A percentile compares a stretch with the other conserved stretches of the same genome.
Evolutionary conservation across 2,797 vertebrate species (phyloP).

Genomic region (Cuculus canorus): DNA sequence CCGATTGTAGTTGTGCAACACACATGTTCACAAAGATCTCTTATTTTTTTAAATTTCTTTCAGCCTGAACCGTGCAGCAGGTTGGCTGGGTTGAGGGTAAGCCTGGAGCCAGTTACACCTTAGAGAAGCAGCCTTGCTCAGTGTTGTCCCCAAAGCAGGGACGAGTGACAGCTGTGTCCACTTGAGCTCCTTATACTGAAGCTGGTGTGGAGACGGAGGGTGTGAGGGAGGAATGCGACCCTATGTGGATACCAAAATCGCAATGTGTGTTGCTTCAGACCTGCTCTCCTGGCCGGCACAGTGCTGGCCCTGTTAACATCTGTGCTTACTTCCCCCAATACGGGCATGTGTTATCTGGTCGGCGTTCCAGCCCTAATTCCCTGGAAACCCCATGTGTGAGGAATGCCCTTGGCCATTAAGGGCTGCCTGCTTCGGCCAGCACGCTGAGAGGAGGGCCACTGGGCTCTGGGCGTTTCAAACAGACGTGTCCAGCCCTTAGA

Average conservation of each 20-base stretch:
- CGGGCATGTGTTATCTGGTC: neutral
- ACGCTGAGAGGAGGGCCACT: neutral
- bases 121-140: neutral
- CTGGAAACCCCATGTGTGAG: neutral
- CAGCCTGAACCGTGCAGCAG: neutral
- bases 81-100: neutral
- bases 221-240: neutral
- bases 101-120: neutral
- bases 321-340: fast-evolving
- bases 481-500: neutral
- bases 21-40: neutral
- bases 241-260: neutral
- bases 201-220: fast-evolving
- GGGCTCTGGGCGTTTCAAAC: neutral
- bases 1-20: fast-evolving
- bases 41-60: neutral
- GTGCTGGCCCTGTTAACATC: neutral
- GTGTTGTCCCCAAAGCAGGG: neutral
- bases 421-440: neutral
- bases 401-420: neutral
- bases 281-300: fast-evolving
- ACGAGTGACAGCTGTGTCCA: neutral
- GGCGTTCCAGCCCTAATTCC: neutral
- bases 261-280: fast-evolving
- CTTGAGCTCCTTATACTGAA: neutral